Evolutionary conservation across 2,797 vertebrate species (phyloP).

Genomic region (Mus minutoides): DNA sequence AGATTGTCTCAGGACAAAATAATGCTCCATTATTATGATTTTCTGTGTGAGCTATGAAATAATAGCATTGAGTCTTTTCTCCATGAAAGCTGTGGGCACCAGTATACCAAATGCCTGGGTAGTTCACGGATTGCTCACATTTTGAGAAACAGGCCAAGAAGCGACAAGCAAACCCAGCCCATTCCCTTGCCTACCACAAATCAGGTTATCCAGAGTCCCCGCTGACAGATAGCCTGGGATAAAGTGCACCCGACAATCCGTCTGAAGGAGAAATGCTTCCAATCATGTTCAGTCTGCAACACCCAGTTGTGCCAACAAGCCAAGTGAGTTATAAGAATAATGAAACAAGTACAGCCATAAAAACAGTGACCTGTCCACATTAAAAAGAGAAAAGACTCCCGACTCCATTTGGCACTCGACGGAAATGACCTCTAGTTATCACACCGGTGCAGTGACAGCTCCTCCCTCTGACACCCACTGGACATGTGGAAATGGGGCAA

Average conservation of each 20-base stretch:
- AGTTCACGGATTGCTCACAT: neutral
- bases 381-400: slow-evolving; percentile 7
- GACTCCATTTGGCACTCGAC: slow-evolving; percentile 44
- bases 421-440: slow-evolving; percentile 48
- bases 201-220: neutral
- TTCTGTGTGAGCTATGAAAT: neutral
- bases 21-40: neutral
- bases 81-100: neutral
- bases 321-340: slow-evolving; percentile 26
- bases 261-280: slow-evolving; percentile 28
- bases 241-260: neutral
- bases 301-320: slow-evolving; percentile 30
- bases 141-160: slow-evolving; percentile 46
- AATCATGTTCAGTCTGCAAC: slow-evolving; percentile 49
- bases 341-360: slow-evolving; percentile 35
- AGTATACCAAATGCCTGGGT: neutral
- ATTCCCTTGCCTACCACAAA: slow-evolving; percentile 7
- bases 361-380: slow-evolving; percentile 22
- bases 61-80: neutral
- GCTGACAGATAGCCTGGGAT: neutral
- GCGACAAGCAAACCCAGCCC: neutral
- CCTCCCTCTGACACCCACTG: neutral
- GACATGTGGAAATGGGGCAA: neutral
- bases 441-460: neutral
- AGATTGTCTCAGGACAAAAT: neutral